phyloP scores from a whole-genome alignment of 2,797 vertebrate genomes.

The Chrysocyon brachyurus region DNA sequence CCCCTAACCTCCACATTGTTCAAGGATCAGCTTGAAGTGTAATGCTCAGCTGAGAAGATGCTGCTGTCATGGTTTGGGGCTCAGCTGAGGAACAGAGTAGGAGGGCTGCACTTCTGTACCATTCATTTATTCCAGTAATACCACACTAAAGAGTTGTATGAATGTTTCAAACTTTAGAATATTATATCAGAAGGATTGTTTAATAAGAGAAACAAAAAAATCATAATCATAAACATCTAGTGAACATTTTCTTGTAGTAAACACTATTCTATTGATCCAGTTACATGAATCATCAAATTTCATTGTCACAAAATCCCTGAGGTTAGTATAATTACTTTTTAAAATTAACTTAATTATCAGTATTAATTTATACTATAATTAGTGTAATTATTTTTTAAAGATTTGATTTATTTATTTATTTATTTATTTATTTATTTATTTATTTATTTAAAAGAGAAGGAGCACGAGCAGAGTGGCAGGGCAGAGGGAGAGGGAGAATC shows the following conservation, averaged over 20 bases:
- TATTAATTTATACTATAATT: not conserved
- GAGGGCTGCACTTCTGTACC: not conserved
- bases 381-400: not conserved
- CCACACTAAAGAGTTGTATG: not conserved
- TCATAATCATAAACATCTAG: not conserved
- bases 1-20: not conserved
- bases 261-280: not conserved
- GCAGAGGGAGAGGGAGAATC: not conserved
- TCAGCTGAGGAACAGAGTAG: not conserved
- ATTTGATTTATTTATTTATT: not conserved
- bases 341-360: not conserved
- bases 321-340: not conserved
- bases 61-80: not conserved
- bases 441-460: not conserved
- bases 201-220: not conserved
- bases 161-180: not conserved
- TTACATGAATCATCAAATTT: not conserved
- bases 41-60: not conserved
- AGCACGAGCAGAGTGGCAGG: not conserved
- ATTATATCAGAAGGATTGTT: not conserved
- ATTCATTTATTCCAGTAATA: not conserved
- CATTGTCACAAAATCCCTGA: not conserved
- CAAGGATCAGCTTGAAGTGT: not conserved
- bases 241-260: not conserved
- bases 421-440: not conserved